Percentiles rank a stretch among this genome's conserved stretches.
These are phyloP conservation scores for Acrocephalus arundinaceus DNA, from an alignment of 2,113 vertebrate species.

Conservation along the genomic window DNA sequence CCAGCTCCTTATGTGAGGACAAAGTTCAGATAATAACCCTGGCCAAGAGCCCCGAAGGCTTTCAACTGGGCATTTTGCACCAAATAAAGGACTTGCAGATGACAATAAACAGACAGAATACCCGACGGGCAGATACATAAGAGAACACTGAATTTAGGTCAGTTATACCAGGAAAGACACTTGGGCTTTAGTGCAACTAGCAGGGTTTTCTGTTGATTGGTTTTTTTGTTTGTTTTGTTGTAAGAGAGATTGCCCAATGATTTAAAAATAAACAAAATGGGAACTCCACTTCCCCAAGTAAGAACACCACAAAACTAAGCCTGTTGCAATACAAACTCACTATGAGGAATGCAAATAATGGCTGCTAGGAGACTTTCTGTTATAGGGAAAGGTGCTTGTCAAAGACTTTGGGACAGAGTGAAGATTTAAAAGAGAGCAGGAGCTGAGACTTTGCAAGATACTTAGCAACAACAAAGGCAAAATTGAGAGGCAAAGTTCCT, in stretches of 20 bases:
- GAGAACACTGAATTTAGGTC: constrained; percentile 42
- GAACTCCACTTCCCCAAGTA: constrained; percentile 26
- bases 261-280: constrained; percentile 44
- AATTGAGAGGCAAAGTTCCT: neutral
- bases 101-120: neutral
- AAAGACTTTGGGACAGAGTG: neutral
- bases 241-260: constrained; percentile 26
- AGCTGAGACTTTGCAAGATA: neutral
- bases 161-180: constrained; percentile 38
- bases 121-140: neutral
- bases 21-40: constrained; percentile 8
- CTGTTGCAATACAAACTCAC: neutral
- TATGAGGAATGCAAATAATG: neutral
- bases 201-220: neutral
- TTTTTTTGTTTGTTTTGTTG: neutral
- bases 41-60: neutral
- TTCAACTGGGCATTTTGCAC: neutral
- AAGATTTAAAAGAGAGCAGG: neutral
- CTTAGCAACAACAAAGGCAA: neutral
- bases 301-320: neutral
- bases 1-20: constrained; percentile 2
- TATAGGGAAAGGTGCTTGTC: neutral
- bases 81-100: neutral
- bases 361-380: neutral
- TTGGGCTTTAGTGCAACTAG: neutral